Evolutionary conservation across 1,140 invertebrate genomes (phyloP), one percentile per base, ranked within the genome.

Genomic region (Pachypsylla venusta): DNA sequence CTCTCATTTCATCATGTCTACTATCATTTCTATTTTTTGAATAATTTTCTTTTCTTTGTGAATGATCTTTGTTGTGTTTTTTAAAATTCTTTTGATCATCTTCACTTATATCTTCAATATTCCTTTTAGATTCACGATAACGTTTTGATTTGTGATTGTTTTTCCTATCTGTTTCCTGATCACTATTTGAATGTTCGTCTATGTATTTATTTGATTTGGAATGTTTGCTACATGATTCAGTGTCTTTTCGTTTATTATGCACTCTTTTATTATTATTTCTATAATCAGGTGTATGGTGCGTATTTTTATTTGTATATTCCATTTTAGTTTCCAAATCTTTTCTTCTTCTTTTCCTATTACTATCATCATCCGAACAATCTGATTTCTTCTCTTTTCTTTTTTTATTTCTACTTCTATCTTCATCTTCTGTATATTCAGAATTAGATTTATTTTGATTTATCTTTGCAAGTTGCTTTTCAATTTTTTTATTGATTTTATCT

Each of bases 401-500:
- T 35, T 56, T 54, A 16, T 28, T 57, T 53, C 14, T 42, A 60
- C 62, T 59, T 62, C 53, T 55, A 39, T 63, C 60, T 35, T 64
- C 61, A 1, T 22, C 61, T 14, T 35, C 62, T 35, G 20, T 65
- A 4, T 64, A 39, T 3, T 59, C 62, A 57, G 60, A 60, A n/a
- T 60, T 62, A 14, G 53, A 57, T 14, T 55, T 20, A 54, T 16
- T 53, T 53, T 28, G 53, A 24, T 57, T 61, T 30, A 28, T 58
- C 25, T 56, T 57, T 60, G 58, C 5, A 22, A 40, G 25, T 64
- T 59, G 63, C 64, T 62, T 42, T 63, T 62, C 28, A 53, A 61
- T 57, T n/a, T 30, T 58, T 57, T 61, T 53, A 62, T 55, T 56
- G 20, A 22, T 30, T 61, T 64, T 60, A 62, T 56, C 54, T 42